Base-by-base conservation (phyloP, 2,113 vertebrate species). In the Cyanocitta stelleri region DNA sequence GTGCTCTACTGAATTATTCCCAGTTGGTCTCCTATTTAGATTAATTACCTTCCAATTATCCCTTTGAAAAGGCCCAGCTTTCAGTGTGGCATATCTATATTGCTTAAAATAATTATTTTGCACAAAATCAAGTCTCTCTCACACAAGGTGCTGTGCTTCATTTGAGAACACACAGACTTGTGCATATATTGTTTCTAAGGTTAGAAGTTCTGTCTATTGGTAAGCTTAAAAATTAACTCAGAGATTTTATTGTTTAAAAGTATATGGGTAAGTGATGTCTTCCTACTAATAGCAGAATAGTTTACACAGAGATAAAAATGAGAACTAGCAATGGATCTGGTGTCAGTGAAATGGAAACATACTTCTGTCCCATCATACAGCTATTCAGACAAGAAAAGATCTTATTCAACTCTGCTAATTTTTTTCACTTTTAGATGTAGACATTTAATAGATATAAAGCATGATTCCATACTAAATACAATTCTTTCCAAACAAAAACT, bases 41-140 rank as follows among this genome's bases (percentile, higher is more conserved):
- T 30, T 11, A 21, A 51, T 46, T 52, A 79, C 4, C 15, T 35
- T 79, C 22, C 51, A 75, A n/a, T 37, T 30, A 32, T 3, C 23
- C 24, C 30, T 37, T 55, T 20, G 22, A 68, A 82, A 64, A 61
- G 51, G 12, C 8, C 16, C 64, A 84, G 33, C 29, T 75, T 92
- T 71, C 46, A 76, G 33, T 29, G 27, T 0, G 0, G 4, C 23
- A 56, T 0, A 5, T 19, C 64, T 58, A 73, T 4, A 1, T 11
- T 49, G 54, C 39, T 68, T 63, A 62, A 80, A 88, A 48, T 30
- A 51, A 63, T 52, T 48, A 72, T 3, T 2, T 48, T 77, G 41
- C 32, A 72, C 6, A 51, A 49, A 84, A 72, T 56, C 46, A 62
- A 35, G 35, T 61, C 39, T 61, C 17, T n/a, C 41, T 29, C 62